These are phyloP conservation scores for Lasioglossum marginatum DNA, from an alignment of 2,888 invertebrate genomes.

Conservation along the genomic window DNA sequence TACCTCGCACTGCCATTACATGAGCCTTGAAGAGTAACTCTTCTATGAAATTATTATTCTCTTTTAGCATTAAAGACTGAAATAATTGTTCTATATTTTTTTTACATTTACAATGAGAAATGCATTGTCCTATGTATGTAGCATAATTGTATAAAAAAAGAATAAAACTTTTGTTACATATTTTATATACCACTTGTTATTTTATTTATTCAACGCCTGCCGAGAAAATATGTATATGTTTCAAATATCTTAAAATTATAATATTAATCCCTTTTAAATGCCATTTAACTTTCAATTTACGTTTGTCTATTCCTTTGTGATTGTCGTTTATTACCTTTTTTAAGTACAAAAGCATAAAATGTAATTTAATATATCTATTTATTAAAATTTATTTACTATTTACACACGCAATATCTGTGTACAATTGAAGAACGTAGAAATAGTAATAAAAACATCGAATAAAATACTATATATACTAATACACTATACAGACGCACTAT, in stretches of 20 bases:
- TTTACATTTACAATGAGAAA: constrained; percentile 75
- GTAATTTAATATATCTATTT: constrained; percentile 48
- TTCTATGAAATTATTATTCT: constrained; percentile 62
- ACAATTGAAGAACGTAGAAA: constrained; percentile 67
- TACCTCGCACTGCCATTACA: constrained; percentile 76
- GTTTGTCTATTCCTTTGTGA: neutral
- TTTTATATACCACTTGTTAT: constrained; percentile 49
- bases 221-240: neutral
- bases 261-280: neutral
- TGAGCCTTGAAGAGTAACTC: constrained; percentile 66
- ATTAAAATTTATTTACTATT: constrained; percentile 75
- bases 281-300: neutral
- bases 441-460: constrained; percentile 72
- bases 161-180: constrained; percentile 78
- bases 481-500: constrained; percentile 81
- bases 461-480: constrained; percentile 55
- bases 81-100: constrained; percentile 76
- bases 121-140: constrained; percentile 76
- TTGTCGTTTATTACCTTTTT: constrained; percentile 18
- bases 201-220: constrained; percentile 2
- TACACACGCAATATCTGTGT: constrained; percentile 70
- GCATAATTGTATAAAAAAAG: constrained; percentile 80
- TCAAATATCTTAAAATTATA: neutral
- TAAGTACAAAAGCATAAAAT: constrained; percentile 34
- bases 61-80: constrained; percentile 80